Evolutionary conservation across 2,797 vertebrate genomes (phyloP), one percentile per base, ranked within the genome.

Genomic region (Trachurus trachurus): DNA sequence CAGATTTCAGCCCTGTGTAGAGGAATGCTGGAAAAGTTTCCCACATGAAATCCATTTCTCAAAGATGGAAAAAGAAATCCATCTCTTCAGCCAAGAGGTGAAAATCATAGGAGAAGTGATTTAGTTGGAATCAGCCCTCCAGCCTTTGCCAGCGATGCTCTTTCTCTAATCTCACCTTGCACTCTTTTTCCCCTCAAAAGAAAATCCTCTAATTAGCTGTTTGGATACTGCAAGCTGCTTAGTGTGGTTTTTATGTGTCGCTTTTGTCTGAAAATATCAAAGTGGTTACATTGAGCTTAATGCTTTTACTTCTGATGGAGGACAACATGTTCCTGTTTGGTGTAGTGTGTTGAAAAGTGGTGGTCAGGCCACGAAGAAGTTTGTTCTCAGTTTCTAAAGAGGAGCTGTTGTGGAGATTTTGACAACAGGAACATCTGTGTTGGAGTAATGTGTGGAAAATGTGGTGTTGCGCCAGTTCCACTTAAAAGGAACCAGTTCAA

Each of bases 131-230:
- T 77, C 65, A 34, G 49, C 47, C 62, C 54, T 66, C 15, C 0
- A 65, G 31, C 15, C 0, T 64, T 76, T 85, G 61, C 67, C 80
- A 60, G 73, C 3, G 5, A 26, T 4, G 5, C 57, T 63, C 63
- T 70, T 80, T 65, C 45, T 83, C 77, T 68, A 62, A 72, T 73
- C 66, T 72, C 67, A 79, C 42, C 53, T 29, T 52, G 5, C 56
- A 17, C 26, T 70, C 15, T 63, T 52, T 68, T 58, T 60, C 54
- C 50, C 7, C 68, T 40, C 49, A 17, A 52, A 72, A 65, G 67
- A 47, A 69, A 68, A 69, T 68, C 37, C 3, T 39, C n/a, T 75
- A 78, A 81, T 81, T 70, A 68, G 54, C 3, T 5, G 2, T 52
- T 66, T 2, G 40, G 29, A 59, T 17, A 15, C 11, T 39, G 17